These are phyloP conservation scores for Azemiops feae DNA, from an alignment of 2,113 vertebrate genomes.

Conservation along the genomic window DNA sequence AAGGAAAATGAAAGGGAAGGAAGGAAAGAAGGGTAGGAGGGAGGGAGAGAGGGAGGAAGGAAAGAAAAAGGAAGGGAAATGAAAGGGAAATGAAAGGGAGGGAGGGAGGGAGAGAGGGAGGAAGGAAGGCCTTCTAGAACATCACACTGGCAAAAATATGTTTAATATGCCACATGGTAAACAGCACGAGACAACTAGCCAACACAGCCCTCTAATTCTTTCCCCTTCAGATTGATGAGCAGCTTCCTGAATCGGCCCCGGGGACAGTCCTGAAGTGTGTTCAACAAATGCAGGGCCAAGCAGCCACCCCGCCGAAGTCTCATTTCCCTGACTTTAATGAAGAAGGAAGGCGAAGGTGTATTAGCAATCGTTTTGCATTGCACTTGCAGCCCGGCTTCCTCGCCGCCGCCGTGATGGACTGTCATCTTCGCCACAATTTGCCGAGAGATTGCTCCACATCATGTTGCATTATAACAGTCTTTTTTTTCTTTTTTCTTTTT, in stretches of 20 bases:
- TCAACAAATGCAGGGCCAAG: conserved; percentile 9
- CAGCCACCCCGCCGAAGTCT: neutral
- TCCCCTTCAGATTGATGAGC: neutral
- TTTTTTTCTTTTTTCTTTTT: neutral
- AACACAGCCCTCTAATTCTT: neutral
- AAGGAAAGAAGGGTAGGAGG: no score
- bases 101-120: neutral
- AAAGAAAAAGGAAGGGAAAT: neutral
- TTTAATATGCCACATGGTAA: neutral
- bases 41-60: no score
- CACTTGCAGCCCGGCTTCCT: neutral
- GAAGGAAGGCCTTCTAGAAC: neutral
- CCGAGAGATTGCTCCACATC: conserved; percentile 32
- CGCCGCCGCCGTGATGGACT: neutral
- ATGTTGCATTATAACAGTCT: conserved; percentile 14
- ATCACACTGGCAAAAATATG: neutral
- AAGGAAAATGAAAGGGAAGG: no score
- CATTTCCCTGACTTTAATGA: conserved; percentile 32
- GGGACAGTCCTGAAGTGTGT: neutral
- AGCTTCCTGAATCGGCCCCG: neutral
- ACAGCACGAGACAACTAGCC: neutral
- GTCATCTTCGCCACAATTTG: conserved; percentile 14
- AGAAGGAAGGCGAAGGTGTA: conserved; percentile 34
- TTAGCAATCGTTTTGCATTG: conserved; percentile 35
- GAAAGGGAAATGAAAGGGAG: neutral